A percentile compares a stretch with the other conserved stretches of the same genome.
phyloP scores from a whole-genome alignment of 2,113 vertebrate genomes.

The Apteryx owenii region DNA sequence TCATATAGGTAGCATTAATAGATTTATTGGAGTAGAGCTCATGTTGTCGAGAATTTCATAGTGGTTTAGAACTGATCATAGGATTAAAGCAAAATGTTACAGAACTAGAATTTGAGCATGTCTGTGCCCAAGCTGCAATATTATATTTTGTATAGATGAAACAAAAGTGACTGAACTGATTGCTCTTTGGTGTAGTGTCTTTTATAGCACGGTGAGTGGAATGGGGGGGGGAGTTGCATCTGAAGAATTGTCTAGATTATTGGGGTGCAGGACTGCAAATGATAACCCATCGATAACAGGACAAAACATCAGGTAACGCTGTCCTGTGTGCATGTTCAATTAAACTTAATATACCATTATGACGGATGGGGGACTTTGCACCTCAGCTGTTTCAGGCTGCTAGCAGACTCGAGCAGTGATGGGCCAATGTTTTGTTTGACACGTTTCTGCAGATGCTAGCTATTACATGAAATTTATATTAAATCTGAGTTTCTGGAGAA shows the following conservation, averaged over 20 bases:
- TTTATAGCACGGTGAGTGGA: not conserved
- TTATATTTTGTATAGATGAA: not conserved
- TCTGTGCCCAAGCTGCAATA: not conserved
- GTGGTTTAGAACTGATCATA: not conserved
- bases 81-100: not conserved
- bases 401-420: not conserved
- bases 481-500: not conserved
- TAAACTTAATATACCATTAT: not conserved
- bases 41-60: not conserved
- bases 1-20: constrained; percentile 48
- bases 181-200: not conserved
- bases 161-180: not conserved
- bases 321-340: not conserved
- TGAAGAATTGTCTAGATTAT: not conserved
- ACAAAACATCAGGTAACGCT: not conserved
- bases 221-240: not conserved
- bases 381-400: not conserved
- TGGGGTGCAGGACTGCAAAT: not conserved
- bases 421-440: not conserved
- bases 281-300: not conserved
- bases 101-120: not conserved
- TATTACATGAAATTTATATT: not conserved
- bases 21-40: constrained; percentile 8
- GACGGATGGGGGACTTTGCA: not conserved
- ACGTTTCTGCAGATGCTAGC: not conserved